phyloP scores from a whole-genome alignment of 2,888 invertebrate species.

The Platynereis dumerilii region DNA sequence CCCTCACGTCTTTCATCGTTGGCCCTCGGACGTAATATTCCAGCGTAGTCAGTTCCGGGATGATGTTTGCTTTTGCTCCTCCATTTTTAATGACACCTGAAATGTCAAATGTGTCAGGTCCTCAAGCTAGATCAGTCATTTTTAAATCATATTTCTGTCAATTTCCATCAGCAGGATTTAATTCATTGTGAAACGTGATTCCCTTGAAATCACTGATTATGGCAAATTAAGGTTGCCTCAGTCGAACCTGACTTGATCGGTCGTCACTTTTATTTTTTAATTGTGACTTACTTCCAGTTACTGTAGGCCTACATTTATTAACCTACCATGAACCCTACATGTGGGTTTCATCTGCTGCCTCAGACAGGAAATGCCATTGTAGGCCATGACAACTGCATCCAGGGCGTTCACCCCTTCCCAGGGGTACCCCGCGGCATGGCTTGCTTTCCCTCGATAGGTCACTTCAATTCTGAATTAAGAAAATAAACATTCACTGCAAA shows the following conservation, averaged over 20 bases:
- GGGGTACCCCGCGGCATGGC: conserved; percentile 36
- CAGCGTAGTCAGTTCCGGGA: conserved; percentile 51
- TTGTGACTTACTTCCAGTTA: no score
- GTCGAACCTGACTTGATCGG: no score
- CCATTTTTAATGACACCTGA: conserved; percentile 50
- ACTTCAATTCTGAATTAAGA: conserved; percentile 27
- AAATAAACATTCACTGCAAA: neutral
- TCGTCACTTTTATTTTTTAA: no score
- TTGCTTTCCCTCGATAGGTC: conserved; percentile 32
- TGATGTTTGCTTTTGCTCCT: conserved; percentile 49
- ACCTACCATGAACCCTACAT: conserved; percentile 60
- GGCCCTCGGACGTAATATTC: conserved; percentile 49
- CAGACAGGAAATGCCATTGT: conserved; percentile 56
- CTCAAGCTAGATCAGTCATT: no score
- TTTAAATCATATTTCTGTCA: no score
- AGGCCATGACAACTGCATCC: conserved; percentile 62
- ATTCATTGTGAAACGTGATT: no score
- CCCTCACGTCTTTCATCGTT: conserved; percentile 44
- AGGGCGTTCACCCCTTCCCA: conserved; percentile 63
- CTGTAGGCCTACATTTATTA: no score
- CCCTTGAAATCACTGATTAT: no score
- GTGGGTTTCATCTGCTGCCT: conserved; percentile 62
- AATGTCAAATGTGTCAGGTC: no score
- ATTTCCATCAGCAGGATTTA: no score
- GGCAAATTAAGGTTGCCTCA: no score